Percentiles rank a stretch among this genome's conserved stretches.
These are phyloP conservation scores for Magallana gigas DNA, from an alignment of 1,140 invertebrate genomes.

Conservation along the genomic window DNA sequence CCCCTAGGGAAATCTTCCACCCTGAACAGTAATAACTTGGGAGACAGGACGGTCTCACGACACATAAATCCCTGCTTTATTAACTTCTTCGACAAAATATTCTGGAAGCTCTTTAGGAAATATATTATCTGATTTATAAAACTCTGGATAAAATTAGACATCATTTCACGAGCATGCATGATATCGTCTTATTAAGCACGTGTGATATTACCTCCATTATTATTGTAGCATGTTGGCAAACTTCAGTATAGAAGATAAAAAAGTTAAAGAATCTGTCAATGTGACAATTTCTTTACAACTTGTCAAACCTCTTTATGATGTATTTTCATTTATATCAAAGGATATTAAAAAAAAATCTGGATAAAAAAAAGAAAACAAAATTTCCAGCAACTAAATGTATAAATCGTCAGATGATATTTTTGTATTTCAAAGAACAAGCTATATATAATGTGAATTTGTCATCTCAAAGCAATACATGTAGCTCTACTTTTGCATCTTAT, in stretches of 20 bases:
- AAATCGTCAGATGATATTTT: no score
- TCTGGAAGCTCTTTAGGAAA: conserved; percentile 28
- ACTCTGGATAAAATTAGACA: conserved; percentile 15
- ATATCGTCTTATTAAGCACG: conserved; percentile 15
- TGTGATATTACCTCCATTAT: not conserved
- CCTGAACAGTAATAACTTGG: conserved; percentile 19
- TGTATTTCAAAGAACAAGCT: no score
- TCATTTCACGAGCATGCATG: not conserved
- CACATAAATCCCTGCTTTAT: conserved; percentile 33
- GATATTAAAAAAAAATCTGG: no score
- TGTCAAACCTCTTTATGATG: no score
- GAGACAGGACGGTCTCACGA: not conserved
- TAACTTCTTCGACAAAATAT: conserved; percentile 32
- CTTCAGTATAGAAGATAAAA: not conserved
- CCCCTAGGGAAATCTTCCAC: conserved; percentile 40
- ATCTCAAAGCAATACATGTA: no score
- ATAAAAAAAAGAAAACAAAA: no score
- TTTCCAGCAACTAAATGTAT: no score
- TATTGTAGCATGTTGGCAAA: conserved; percentile 4
- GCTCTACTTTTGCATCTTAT: no score
- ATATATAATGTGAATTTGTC: no score
- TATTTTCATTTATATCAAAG: no score
- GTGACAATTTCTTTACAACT: no score
- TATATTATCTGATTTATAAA: conserved; percentile 33
- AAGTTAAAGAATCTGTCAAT: no score